Base-by-base conservation (phyloP, 1,140 invertebrate species). In the Spodoptera litura region DNA sequence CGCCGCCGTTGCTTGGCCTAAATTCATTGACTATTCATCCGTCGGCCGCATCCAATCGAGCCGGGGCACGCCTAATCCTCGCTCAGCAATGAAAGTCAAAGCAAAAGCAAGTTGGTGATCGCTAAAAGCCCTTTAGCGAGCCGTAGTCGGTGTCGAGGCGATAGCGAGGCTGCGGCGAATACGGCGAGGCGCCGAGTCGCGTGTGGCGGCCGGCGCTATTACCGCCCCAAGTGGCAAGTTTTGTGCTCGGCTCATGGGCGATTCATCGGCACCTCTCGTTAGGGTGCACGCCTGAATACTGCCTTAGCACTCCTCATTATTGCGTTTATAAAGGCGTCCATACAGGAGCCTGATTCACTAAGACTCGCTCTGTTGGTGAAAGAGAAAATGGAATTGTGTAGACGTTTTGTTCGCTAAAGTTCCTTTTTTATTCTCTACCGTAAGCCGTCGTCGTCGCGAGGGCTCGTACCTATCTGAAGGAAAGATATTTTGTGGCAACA, bases 361-460 rank as follows among this genome's bases (percentile, higher is more conserved):
- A 94, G 91, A 90, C 87, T 85, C 85, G 87, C 89, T 89, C 84
- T 81, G 87, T 87, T 85, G 85, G 85, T 93, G 90, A 92, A 94
- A 94, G 89, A 91, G 90, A 92, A 93, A 94, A 94, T 93, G 91
- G 90, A 86, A 92, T 93, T 94, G 91, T 94, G 91, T 88, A 89
- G 84, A 89, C 86, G 91, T 90, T 93, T 91, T 92, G 91, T 92
- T 90, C 85, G 84, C 77, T 80, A 85, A 87, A 85, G 78, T 86
- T 87, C 78, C 78, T 88, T 88, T 89, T 90, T 83, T 85, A 74
- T 83, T 83, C 58, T 76, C 52, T 76, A 71, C 64, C 78, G 79
- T 78, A 81, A 79, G 78, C 80, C 51, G 62, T 79, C 52, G 62
- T 79, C 52, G 56, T 55, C 31, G 78, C 9, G 70, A 66, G 73